Conservation (phyloP, 2,113 vertebrate genomes). For the Isichthys henryi region DNA sequence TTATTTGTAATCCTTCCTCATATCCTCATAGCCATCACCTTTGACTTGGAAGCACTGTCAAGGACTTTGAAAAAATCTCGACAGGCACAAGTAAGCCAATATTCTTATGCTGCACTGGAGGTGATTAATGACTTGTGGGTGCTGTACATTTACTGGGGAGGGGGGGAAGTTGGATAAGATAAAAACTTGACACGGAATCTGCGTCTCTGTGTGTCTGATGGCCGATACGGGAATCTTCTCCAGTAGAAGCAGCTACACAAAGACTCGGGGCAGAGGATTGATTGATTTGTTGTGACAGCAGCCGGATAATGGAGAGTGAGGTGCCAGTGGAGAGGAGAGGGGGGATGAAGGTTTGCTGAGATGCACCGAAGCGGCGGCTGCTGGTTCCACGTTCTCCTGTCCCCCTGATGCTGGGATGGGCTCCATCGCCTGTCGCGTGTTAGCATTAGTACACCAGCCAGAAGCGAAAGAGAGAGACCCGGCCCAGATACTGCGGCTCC, state of each 20-base stretch:
- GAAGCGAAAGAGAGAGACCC: background rate
- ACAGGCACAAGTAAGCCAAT: background rate
- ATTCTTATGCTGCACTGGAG: conserved; percentile 31
- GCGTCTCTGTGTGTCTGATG: conserved; percentile 85
- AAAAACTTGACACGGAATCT: conserved; percentile 90
- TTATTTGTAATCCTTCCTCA: background rate
- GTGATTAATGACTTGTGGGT: conserved; percentile 74
- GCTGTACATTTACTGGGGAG: conserved; percentile 66
- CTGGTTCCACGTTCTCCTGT: conserved; percentile 70
- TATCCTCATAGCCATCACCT: background rate
- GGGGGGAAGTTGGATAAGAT: conserved; percentile 70
- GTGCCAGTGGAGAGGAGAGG: conserved; percentile 86
- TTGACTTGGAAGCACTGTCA: background rate
- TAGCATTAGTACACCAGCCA: conserved; percentile 41
- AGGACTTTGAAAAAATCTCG: background rate
- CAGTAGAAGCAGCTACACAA: conserved; percentile 81
- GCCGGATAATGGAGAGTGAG: conserved; percentile 99
- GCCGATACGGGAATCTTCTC: conserved; percentile 73
- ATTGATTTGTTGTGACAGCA: conserved; percentile 99
- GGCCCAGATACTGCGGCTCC: background rate
- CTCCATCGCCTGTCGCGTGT: conserved; percentile 77
- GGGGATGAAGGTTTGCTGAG: conserved; percentile 70
- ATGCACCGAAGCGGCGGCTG: conserved; percentile 77
- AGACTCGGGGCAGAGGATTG: conserved; percentile 89
- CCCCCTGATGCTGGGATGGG: conserved; percentile 79